Conservation (phyloP, 2,113 vertebrate genomes). For the Cathartes aura region DNA sequence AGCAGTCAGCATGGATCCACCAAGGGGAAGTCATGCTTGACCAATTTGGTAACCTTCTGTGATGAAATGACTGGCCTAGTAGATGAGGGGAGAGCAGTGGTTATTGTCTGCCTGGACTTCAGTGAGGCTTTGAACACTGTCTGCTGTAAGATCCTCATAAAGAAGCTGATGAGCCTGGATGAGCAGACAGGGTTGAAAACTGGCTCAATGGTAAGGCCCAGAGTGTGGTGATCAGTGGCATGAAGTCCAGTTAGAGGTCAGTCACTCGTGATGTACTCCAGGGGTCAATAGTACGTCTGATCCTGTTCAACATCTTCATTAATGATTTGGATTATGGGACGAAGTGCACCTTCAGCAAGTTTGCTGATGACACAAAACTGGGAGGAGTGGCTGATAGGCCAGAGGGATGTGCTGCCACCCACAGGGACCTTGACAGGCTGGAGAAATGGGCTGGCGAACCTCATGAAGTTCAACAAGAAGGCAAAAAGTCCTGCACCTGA, state of each 20-base stretch:
- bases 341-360: background rate
- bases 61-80: background rate
- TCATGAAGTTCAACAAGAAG: background rate
- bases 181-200: background rate
- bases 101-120: background rate
- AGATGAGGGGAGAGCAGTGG: background rate
- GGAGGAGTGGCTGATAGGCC: background rate
- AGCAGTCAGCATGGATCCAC: background rate
- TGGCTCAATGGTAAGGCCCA: background rate
- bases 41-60: background rate
- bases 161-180: background rate
- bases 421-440: background rate
- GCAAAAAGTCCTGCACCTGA: background rate
- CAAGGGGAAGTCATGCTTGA: background rate
- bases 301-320: background rate
- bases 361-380: background rate
- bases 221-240: background rate
- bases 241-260: accelerated
- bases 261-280: background rate
- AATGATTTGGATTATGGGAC: background rate
- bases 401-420: background rate
- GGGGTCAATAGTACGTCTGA: accelerated
- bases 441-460: background rate
- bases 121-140: background rate
- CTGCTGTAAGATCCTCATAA: background rate